Percentiles rank a stretch among this genome's conserved stretches.
Conservation (phyloP, 2,113 vertebrate species). For the Reinhardtius hippoglossoides region DNA sequence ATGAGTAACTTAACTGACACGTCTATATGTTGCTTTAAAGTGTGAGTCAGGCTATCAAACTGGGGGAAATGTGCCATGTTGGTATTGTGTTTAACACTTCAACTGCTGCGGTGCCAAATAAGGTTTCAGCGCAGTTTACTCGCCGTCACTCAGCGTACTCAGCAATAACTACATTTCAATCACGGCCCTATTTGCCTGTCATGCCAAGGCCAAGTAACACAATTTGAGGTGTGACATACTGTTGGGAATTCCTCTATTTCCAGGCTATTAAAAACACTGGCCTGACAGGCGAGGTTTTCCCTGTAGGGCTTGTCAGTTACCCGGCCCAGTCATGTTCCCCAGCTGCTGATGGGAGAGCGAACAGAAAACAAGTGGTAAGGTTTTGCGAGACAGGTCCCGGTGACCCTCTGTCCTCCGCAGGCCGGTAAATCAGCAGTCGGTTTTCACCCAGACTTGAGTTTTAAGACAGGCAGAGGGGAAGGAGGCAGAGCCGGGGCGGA, state of each 20-base stretch:
- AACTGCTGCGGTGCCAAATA: slow-evolving; percentile 28
- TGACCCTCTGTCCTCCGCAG: slow-evolving; percentile 49
- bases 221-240: slow-evolving; percentile 35
- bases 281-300: slow-evolving; percentile 54
- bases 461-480: slow-evolving; percentile 13
- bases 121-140: slow-evolving; percentile 38
- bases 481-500: slow-evolving; percentile 10
- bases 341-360: slow-evolving; percentile 49
- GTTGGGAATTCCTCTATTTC: slow-evolving; percentile 36
- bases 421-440: slow-evolving; percentile 51
- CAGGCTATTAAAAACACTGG: slow-evolving; percentile 51
- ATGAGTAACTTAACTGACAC: slow-evolving; percentile 10
- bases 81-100: slow-evolving; percentile 43
- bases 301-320: slow-evolving; percentile 55
- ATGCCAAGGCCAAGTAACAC: slow-evolving; percentile 44
- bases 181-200: slow-evolving; percentile 53
- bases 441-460: slow-evolving; percentile 21
- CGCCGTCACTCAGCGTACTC: slow-evolving; percentile 29
- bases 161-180: slow-evolving; percentile 61
- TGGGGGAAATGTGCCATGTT: slow-evolving; percentile 1
- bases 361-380: slow-evolving; percentile 40
- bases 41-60: slow-evolving; percentile 47
- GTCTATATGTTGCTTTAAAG: slow-evolving; percentile 14
- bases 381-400: slow-evolving; percentile 45
- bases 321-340: slow-evolving; percentile 43